Percentiles rank a stretch among this genome's conserved stretches.
These are phyloP conservation scores for Adelphocoris suturalis DNA, from an alignment of 2,888 invertebrate species.

Conservation along the genomic window DNA sequence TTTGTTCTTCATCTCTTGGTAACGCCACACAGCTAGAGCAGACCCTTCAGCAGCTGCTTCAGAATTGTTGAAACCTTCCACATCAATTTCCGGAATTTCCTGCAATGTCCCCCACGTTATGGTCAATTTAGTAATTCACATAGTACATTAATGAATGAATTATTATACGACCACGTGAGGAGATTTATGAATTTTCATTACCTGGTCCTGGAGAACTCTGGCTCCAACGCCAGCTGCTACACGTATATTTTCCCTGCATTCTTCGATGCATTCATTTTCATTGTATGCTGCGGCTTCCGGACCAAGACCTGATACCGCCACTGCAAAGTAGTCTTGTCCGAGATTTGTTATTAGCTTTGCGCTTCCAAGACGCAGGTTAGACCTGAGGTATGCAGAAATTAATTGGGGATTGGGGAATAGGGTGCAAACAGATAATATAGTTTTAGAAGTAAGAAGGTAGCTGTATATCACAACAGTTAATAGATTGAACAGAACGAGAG, in stretches of 20 bases:
- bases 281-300: constrained; percentile 77
- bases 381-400: constrained; percentile 19
- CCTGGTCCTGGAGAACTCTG: constrained; percentile 79
- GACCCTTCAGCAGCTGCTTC: constrained; percentile 80
- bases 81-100: constrained; percentile 76
- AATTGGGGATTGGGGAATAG: neutral
- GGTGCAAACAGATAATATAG: neutral
- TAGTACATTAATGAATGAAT: too few relatives aligned
- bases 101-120: neutral
- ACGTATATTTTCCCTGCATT: constrained; percentile 79
- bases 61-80: constrained; percentile 80
- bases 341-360: constrained; percentile 69
- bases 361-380: constrained; percentile 67
- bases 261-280: constrained; percentile 79
- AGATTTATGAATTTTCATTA: constrained; percentile 77
- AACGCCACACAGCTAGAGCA: constrained; percentile 78
- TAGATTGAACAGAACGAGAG: too few relatives aligned
- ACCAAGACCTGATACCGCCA: constrained; percentile 83
- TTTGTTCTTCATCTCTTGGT: constrained; percentile 79
- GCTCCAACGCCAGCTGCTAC: constrained; percentile 79
- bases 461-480: neutral
- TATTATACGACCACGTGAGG: too few relatives aligned
- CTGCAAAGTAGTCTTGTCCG: constrained; percentile 77
- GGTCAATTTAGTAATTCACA: too few relatives aligned
- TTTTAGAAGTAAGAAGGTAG: neutral